phyloP scores from a whole-genome alignment of 2,888 invertebrate genomes.

The Lasioglossum morio region DNA sequence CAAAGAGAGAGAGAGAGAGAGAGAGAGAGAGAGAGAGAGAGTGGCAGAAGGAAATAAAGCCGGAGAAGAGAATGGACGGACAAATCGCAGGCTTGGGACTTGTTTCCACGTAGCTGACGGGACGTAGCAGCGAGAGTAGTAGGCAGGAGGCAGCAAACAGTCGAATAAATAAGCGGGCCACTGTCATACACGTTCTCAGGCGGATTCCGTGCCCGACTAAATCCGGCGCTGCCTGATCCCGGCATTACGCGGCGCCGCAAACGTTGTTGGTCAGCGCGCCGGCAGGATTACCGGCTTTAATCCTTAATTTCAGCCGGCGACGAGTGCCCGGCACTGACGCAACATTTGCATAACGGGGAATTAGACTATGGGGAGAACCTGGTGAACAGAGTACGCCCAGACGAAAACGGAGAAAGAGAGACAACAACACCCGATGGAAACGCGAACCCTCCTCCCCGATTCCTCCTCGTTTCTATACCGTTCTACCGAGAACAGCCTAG shows the following conservation, averaged over 20 bases:
- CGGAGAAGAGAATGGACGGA: not conserved
- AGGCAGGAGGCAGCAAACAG: constrained; percentile 20
- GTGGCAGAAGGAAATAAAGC: not conserved
- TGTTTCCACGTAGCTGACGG: constrained; percentile 5
- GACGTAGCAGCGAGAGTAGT: not conserved
- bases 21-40: not conserved
- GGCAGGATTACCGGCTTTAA: constrained; percentile 54
- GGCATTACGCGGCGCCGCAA: constrained; percentile 47
- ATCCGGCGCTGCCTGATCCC: constrained; percentile 42
- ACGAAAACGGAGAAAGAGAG: not conserved
- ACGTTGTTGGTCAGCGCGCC: constrained; percentile 34
- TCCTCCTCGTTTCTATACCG: not conserved
- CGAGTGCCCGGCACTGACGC: constrained; percentile 32
- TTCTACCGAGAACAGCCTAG: not conserved
- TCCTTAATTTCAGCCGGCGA: constrained; percentile 48
- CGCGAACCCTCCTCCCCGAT: not conserved
- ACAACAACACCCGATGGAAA: not conserved
- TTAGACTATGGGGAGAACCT: constrained; percentile 19
- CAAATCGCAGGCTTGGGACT: not conserved
- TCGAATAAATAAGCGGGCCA: constrained; percentile 29
- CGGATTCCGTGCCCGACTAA: constrained; percentile 28
- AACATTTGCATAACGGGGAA: constrained; percentile 45
- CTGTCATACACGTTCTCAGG: constrained; percentile 29
- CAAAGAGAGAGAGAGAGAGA: not conserved
- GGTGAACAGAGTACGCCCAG: not conserved